Evolutionary conservation across 1,140 invertebrate genomes (phyloP).

Genomic region (Penaeus indicus): DNA sequence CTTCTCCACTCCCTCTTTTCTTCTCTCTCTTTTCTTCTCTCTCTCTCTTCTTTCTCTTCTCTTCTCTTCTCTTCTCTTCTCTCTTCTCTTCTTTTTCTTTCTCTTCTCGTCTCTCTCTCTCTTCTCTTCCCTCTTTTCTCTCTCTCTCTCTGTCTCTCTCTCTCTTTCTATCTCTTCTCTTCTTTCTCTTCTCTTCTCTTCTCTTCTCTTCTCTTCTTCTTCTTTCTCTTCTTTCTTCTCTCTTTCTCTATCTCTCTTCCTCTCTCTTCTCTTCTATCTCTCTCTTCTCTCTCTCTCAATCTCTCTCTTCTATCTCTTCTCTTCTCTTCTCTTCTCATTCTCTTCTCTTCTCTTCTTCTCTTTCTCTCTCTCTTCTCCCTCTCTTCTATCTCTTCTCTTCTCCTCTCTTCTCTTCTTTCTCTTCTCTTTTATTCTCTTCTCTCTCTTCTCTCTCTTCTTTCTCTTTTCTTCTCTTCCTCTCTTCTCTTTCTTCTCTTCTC

Average conservation of each 20-base stretch:
- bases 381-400: slow-evolving; percentile 37
- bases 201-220: background rate
- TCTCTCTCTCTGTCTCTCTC: slow-evolving; percentile 22
- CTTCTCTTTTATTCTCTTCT: slow-evolving; percentile 8
- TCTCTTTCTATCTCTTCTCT: background rate
- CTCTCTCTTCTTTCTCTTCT: slow-evolving; percentile 2
- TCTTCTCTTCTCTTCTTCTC: background rate
- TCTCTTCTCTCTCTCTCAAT: too few species aligned
- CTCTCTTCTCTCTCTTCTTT: background rate
- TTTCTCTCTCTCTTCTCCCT: slow-evolving; percentile 35
- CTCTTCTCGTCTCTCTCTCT: too few species aligned
- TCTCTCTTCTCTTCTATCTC: background rate
- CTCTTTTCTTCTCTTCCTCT: background rate
- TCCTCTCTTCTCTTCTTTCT: background rate
- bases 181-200: background rate
- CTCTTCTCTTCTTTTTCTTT: too few species aligned
- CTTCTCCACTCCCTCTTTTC: too few species aligned
- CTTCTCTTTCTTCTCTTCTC: background rate
- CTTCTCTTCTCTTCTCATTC: background rate
- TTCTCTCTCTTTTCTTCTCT: background rate
- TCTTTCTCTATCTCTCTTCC: too few species aligned
- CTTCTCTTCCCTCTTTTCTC: slow-evolving; percentile 1
- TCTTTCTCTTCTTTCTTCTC: background rate
- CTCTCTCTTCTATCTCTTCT: too few species aligned
- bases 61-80: slow-evolving; percentile 4